These are phyloP conservation scores for Pocillopora meandrina DNA, from an alignment of 92 coral and sea anemone genomes.

Conservation along the genomic window DNA sequence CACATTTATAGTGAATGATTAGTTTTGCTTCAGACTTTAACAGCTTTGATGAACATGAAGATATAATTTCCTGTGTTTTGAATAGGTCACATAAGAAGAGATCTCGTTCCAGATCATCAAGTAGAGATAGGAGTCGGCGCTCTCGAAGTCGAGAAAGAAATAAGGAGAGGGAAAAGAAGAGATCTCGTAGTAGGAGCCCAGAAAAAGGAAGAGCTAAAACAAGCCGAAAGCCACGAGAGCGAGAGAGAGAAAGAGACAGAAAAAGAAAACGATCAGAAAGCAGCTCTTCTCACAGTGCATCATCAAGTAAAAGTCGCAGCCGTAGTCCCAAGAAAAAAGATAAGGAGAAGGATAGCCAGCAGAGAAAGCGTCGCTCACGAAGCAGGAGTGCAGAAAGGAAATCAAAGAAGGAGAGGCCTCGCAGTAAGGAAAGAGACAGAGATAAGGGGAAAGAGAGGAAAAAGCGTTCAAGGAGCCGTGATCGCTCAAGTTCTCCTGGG, in stretches of 20 bases:
- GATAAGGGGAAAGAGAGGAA: slow-evolving; percentile 74
- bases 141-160: slow-evolving; percentile 73
- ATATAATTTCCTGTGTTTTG: background rate
- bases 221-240: slow-evolving; percentile 35
- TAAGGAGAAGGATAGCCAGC: slow-evolving; percentile 47
- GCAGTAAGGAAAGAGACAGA: slow-evolving; percentile 50
- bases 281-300: slow-evolving; percentile 63
- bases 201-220: slow-evolving; percentile 51
- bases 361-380: slow-evolving; percentile 67
- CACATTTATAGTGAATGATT: background rate
- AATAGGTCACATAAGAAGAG: slow-evolving; percentile 67
- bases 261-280: slow-evolving; percentile 56
- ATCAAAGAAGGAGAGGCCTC: slow-evolving; percentile 50
- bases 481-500: slow-evolving; percentile 58
- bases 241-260: slow-evolving; percentile 38
- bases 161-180: slow-evolving; percentile 39
- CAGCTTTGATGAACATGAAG: background rate
- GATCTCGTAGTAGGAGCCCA: slow-evolving; percentile 66
- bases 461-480: slow-evolving; percentile 74
- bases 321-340: slow-evolving; percentile 57
- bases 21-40: background rate
- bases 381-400: slow-evolving; percentile 77
- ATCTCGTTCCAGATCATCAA: slow-evolving; percentile 72
- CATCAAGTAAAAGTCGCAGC: slow-evolving; percentile 69
- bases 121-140: slow-evolving; percentile 72